These are phyloP conservation scores for Donacobius atricapilla DNA, from an alignment of 2,113 vertebrate genomes.

Conservation along the genomic window DNA sequence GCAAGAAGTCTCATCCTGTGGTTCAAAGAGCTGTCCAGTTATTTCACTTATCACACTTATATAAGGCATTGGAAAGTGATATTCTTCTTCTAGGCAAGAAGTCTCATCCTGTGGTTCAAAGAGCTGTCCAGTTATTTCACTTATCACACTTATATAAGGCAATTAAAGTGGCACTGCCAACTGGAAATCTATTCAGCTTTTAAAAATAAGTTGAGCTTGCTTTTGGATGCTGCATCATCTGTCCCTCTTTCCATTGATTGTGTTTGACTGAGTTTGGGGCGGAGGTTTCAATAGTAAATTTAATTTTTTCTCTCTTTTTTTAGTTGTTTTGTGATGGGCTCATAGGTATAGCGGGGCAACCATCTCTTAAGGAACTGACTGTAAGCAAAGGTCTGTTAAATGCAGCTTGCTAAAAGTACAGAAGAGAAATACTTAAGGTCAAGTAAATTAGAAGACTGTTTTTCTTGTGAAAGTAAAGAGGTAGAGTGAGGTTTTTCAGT, in stretches of 20 bases:
- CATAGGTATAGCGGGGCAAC: rapidly evolving
- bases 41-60: not conserved
- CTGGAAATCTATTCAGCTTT: not conserved
- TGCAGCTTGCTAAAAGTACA: not conserved
- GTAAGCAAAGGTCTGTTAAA: not conserved
- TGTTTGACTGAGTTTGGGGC: not conserved
- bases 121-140: not conserved
- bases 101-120: not conserved
- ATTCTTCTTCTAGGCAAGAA: not conserved
- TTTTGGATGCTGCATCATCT: not conserved
- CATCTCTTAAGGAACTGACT: not conserved
- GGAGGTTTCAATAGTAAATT: not conserved
- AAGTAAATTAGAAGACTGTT: not conserved
- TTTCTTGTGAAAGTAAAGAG: not conserved
- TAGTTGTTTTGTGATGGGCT: not conserved
- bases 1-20: not conserved
- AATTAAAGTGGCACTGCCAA: not conserved
- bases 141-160: not conserved
- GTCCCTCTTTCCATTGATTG: not conserved
- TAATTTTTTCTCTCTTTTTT: not conserved
- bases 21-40: slow-evolving; percentile 15
- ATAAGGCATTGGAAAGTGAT: no score
- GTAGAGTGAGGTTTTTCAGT: not conserved
- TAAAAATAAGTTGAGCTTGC: not conserved
- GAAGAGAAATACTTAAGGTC: not conserved